Conservation (phyloP, 2,888 invertebrate genomes). For the Agonopterix alstromeriana region DNA sequence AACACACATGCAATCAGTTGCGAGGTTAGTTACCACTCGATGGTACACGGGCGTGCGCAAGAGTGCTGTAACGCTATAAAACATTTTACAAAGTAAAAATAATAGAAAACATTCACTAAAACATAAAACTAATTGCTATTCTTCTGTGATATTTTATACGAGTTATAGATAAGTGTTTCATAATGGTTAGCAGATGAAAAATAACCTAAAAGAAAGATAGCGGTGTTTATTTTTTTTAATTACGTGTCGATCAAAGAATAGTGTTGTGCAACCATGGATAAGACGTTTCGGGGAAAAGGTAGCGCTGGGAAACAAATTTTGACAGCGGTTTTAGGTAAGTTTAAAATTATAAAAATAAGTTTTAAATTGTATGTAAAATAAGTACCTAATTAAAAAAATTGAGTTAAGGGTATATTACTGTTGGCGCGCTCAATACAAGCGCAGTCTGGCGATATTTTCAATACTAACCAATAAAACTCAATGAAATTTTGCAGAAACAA, state of each 20-base stretch:
- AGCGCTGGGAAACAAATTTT: slow-evolving; percentile 41
- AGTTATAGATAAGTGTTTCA: neutral
- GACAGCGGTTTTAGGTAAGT: slow-evolving; percentile 50
- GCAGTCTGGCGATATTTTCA: too few relatives aligned
- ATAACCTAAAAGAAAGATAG: slow-evolving; percentile 20
- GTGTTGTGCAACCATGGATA: slow-evolving; percentile 28
- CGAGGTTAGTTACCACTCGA: too few relatives aligned
- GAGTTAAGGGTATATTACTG: too few relatives aligned
- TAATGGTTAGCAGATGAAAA: neutral
- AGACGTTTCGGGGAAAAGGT: slow-evolving; percentile 22
- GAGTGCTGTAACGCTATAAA: too few relatives aligned
- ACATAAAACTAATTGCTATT: too few relatives aligned
- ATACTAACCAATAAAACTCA: too few relatives aligned
- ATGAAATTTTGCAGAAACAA: too few relatives aligned
- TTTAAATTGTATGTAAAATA: too few relatives aligned
- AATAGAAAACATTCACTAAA: neutral
- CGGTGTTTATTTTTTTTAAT: slow-evolving; percentile 15
- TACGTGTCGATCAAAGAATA: neutral
- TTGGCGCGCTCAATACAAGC: too few relatives aligned
- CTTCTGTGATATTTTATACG: neutral
- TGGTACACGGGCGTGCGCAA: too few relatives aligned
- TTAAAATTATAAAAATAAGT: neutral
- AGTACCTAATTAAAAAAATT: too few relatives aligned
- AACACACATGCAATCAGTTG: neutral
- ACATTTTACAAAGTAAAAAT: too few relatives aligned